Evolutionary conservation across 2,113 vertebrate species (phyloP), one percentile per base, ranked within the genome.

Genomic region (Dunckerocampus dactyliophorus): DNA sequence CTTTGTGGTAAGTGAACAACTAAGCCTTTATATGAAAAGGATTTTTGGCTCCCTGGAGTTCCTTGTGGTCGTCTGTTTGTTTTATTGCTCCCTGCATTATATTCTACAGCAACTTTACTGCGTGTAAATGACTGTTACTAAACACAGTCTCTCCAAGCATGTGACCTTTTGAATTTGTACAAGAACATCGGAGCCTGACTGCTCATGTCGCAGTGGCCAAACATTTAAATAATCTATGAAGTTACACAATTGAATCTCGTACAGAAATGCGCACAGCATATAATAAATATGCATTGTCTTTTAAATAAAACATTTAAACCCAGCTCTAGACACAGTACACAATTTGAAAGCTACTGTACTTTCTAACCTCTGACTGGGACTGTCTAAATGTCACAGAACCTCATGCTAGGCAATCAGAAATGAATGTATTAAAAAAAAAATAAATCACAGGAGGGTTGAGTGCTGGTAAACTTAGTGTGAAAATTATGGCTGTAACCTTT

Each of bases 351-450:
- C 42, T 42, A 56, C 37, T 56, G 39, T 14, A 56, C 19, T 56
- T 42, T 20, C 34, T 21, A 43, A 39, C 34, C 54, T 42, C n/a
- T 37, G 20, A 21, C 54, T 55, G 31, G 6, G 34, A 39, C n/a
- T 10, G 53, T 42, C 12, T 56, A 56, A 56, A 56, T 56, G 37
- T 42, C 54, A 42, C n/a, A 21, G 37, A 56, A 56, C 39, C 14
- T 42, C 37, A 43, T 42, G 19, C 34, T 14, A 43, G 39, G 14
- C 0, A 13, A 43, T 43, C 39, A 13, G 6, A 42, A 56, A 56
- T 20, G 37, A 37, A 56, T 42, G 13, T 6, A 28, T 11, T 37
- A 6, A 34, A 54, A 37, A 31, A 20, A 42, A 56, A 6, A 37
- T 12, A 16, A 19, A n/a, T 42, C 54, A 39, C 13, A 31, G 31